Evolutionary conservation across 2,113 vertebrate species (phyloP).

Genomic region (Poeciliopsis turrubarensis): DNA sequence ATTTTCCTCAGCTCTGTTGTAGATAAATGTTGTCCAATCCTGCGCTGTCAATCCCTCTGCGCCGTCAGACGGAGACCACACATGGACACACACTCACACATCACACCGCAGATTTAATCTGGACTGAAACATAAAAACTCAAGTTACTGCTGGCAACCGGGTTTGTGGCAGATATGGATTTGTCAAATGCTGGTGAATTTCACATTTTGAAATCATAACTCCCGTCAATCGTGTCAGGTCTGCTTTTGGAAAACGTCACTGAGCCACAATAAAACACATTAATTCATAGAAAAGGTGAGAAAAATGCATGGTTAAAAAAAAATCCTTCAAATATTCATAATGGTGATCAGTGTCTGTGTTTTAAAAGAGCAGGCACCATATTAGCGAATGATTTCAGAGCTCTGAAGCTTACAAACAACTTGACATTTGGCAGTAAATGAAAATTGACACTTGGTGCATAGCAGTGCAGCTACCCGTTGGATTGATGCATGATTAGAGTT

Average conservation of each 20-base stretch:
- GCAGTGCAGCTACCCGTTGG: constrained; percentile 26
- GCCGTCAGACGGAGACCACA: constrained; percentile 48
- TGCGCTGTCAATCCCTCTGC: constrained; percentile 58
- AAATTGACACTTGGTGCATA: constrained; percentile 33
- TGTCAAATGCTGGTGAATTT: constrained; percentile 72
- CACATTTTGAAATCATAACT: constrained; percentile 65
- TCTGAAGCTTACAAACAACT: constrained; percentile 61
- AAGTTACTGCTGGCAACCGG: constrained; percentile 32
- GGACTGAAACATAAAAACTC: constrained; percentile 50
- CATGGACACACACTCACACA: constrained; percentile 23
- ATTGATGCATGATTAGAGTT: constrained; percentile 38
- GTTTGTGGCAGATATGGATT: constrained; percentile 71
- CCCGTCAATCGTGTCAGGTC: constrained; percentile 63
- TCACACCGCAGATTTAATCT: constrained; percentile 62
- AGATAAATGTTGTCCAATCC: constrained; percentile 77
- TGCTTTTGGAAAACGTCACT: constrained; percentile 23
- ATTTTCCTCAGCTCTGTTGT: constrained; percentile 74
- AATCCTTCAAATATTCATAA: constrained; percentile 12
- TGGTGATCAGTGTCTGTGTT: constrained; percentile 32
- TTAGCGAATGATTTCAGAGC: constrained; percentile 41
- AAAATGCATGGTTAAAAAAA: constrained; percentile 36
- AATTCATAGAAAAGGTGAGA: constrained; percentile 29
- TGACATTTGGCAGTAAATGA: constrained; percentile 60
- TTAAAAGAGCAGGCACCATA: constrained; percentile 25
- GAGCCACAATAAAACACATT: constrained; percentile 27